These are phyloP conservation scores for Myripristis murdjan DNA, from an alignment of 2,797 vertebrate species.

Conservation along the genomic window DNA sequence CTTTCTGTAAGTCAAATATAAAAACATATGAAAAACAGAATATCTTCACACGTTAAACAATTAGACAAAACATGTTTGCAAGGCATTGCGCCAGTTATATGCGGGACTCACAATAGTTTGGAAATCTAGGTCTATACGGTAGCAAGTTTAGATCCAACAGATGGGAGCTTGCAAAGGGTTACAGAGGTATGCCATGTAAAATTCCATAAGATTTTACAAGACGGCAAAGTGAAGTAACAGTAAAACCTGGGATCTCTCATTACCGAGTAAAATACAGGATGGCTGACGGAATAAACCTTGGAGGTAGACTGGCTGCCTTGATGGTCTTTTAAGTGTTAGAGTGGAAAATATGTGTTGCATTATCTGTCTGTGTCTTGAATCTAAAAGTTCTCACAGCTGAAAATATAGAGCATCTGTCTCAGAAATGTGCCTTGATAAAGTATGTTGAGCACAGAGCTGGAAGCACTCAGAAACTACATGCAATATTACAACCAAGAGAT, in stretches of 20 bases:
- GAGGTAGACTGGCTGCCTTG: slow-evolving; percentile 51
- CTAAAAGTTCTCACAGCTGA: slow-evolving; percentile 55
- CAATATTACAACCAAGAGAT: slow-evolving; percentile 7
- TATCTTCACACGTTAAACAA: not conserved
- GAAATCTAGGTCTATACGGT: slow-evolving; percentile 39
- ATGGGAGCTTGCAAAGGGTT: slow-evolving; percentile 38
- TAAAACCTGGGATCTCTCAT: slow-evolving; percentile 63
- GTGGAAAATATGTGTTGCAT: slow-evolving; percentile 73
- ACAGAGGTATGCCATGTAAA: slow-evolving; percentile 56
- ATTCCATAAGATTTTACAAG: slow-evolving; percentile 64
- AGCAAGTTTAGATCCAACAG: slow-evolving; percentile 40
- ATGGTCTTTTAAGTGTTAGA: slow-evolving; percentile 62
- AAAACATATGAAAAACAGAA: slow-evolving; percentile 3
- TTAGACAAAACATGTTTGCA: not conserved
- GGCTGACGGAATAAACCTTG: slow-evolving; percentile 51
- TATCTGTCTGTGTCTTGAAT: slow-evolving; percentile 63
- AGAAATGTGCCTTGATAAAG: slow-evolving; percentile 51
- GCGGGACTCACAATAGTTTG: slow-evolving; percentile 17
- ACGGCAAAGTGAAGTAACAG: slow-evolving; percentile 58
- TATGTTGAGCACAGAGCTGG: slow-evolving; percentile 57
- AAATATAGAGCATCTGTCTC: slow-evolving; percentile 67
- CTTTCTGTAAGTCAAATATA: slow-evolving; percentile 3
- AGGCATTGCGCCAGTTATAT: slow-evolving; percentile 3
- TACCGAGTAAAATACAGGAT: slow-evolving; percentile 49
- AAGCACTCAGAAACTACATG: slow-evolving; percentile 27